Conservation (phyloP, 2,888 invertebrate genomes). For the Nephrotoma appendiculata region DNA sequence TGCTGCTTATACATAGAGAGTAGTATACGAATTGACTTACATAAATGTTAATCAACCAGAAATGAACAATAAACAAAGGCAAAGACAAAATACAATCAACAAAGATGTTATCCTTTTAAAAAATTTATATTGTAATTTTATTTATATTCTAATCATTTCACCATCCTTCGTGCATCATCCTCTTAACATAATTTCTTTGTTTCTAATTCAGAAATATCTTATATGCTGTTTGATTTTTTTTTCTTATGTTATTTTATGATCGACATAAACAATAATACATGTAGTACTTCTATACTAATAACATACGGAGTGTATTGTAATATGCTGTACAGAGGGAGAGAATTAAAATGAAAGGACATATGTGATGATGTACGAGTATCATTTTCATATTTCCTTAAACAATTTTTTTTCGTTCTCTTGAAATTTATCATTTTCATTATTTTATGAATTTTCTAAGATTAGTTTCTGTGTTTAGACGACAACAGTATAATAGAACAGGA, state of each 20-base stretch:
- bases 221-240: background rate
- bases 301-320: background rate
- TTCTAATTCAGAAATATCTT: background rate
- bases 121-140: background rate
- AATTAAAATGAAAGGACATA: background rate
- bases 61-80: background rate
- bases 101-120: background rate
- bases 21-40: background rate
- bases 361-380: background rate
- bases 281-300: background rate
- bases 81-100: background rate
- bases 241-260: background rate
- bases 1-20: background rate
- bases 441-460: background rate
- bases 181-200: background rate
- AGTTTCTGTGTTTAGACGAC: background rate
- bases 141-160: background rate
- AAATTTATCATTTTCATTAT: background rate
- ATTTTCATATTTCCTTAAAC: background rate
- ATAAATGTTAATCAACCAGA: background rate
- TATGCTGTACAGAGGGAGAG: background rate
- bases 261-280: background rate
- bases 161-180: background rate
- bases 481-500: background rate
- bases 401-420: background rate